phyloP scores from a whole-genome alignment of 2,888 invertebrate genomes.

The Pegoplata infirma region DNA sequence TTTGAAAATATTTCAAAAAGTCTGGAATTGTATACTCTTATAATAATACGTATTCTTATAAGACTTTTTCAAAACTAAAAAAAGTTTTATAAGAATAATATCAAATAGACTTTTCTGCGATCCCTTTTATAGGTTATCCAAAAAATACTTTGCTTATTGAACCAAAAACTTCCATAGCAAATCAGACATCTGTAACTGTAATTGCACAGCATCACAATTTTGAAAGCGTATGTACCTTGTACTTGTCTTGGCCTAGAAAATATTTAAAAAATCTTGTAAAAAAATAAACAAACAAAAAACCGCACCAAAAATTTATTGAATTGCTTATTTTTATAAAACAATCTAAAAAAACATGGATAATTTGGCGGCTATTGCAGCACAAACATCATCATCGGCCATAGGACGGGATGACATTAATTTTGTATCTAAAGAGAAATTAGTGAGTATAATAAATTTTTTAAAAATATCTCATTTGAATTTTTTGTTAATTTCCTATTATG shows the following conservation, averaged over 20 bases:
- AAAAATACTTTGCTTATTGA: slow-evolving; percentile 25
- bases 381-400: slow-evolving; percentile 82
- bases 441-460: slow-evolving; percentile 66
- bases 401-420: slow-evolving; percentile 81
- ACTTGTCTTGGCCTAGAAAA: slow-evolving; percentile 38
- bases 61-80: neutral
- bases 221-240: slow-evolving; percentile 15
- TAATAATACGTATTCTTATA: neutral
- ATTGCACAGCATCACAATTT: slow-evolving; percentile 24
- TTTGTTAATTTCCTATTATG: slow-evolving; percentile 12
- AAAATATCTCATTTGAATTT: neutral
- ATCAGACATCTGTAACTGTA: slow-evolving; percentile 29
- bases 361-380: slow-evolving; percentile 85
- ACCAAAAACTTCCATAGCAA: slow-evolving; percentile 16
- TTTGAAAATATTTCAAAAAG: slow-evolving; percentile 42
- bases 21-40: neutral
- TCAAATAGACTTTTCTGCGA: slow-evolving; percentile 49
- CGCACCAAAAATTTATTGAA: slow-evolving; percentile 23
- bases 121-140: slow-evolving; percentile 50
- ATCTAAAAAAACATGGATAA: slow-evolving; percentile 81
- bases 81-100: slow-evolving; percentile 49
- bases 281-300: neutral
- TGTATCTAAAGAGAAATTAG: slow-evolving; percentile 73
- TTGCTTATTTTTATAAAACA: slow-evolving; percentile 28
- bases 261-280: neutral